Evolutionary conservation across 2,113 vertebrate species (phyloP), one percentile per base, ranked within the genome.

Genomic region (Nipponia nippon): DNA sequence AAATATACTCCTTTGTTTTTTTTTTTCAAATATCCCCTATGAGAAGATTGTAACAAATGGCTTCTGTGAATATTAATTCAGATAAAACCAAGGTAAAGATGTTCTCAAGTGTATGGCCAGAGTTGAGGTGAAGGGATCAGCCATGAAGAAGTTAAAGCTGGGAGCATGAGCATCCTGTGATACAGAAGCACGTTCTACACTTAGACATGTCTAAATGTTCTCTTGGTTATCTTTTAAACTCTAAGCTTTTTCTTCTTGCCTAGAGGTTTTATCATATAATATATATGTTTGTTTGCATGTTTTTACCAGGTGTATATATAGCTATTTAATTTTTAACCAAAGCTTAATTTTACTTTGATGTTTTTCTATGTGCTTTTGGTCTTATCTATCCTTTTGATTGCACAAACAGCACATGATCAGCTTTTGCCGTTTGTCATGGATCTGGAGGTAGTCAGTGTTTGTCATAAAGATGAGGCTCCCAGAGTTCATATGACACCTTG

Each of bases 271-370:
- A 42, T 62, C 13, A 23, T 36, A 62, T 20, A 59, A 40, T 46
- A 42, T 29, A 40, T 46, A 27, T 46, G 4, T 32, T 40, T 78
- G 34, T 25, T 76, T 82, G 27, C 38, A 21, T 79, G 11, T n/a
- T 93, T 85, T 94, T 73, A 49, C 44, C n/a, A 38, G 3, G 6
- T 69, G 5, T 83, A 70, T 56, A 71, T 62, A 42, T 9, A 83
- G 3, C 23, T 71, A 77, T 80, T 92, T 94, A 94, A 94, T 94
- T 94, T 95, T 96, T 97, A 95, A 94, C 58, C n/a, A 83, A 89
- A 90, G 21, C 32, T 83, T 91, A 88, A 93, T 94, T 91, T 93
- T 90, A 23, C 47, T 76, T 71, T 72, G 22, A 52, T 79, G 20
- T 59, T 91, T 76, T 79, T 34, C n/a, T 90, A 2, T 84, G 61